Percentiles rank a stretch among this genome's conserved stretches.
phyloP scores from a whole-genome alignment of 2,888 invertebrate species.

The Drosophila koepferae region DNA sequence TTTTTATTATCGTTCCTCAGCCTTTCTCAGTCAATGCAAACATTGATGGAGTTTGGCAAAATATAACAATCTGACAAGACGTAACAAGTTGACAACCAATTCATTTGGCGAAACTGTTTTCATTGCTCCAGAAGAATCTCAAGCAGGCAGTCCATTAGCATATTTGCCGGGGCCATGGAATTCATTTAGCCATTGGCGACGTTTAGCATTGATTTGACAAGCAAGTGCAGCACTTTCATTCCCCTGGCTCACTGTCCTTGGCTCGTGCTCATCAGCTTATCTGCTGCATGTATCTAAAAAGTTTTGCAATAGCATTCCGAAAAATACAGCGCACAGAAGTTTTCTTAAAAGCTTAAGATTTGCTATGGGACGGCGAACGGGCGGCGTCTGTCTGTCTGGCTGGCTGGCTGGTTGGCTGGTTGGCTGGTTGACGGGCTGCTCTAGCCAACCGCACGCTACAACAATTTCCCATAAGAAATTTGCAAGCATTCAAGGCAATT shows the following conservation, averaged over 20 bases:
- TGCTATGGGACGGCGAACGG: constrained; percentile 27
- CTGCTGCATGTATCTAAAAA: constrained; percentile 72
- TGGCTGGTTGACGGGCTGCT: constrained; percentile 32
- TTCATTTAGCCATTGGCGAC: constrained; percentile 31
- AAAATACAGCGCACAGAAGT: constrained; percentile 60
- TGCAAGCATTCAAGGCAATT: constrained; percentile 79
- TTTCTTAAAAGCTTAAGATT: constrained; percentile 66
- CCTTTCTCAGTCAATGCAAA: not conserved
- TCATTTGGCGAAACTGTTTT: constrained; percentile 11
- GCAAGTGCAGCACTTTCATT: constrained; percentile 40
- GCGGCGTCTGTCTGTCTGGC: constrained; percentile 43
- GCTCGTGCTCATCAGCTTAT: constrained; percentile 58
- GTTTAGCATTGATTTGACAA: constrained; percentile 62
- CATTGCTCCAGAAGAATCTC: not conserved
- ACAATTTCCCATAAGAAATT: constrained; percentile 73
- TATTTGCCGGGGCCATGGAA: constrained; percentile 32
- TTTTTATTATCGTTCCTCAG: not conserved
- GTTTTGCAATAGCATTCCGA: constrained; percentile 69
- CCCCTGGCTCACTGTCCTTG: not conserved
- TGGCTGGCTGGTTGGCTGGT: constrained; percentile 38
- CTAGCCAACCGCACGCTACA: constrained; percentile 72
- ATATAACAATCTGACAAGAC: constrained; percentile 3
- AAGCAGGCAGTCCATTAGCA: constrained; percentile 25
- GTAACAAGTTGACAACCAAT: constrained; percentile 7
- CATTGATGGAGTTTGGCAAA: constrained; percentile 5